Evolutionary conservation across 1,140 invertebrate genomes (phyloP), one percentile per base, ranked within the genome.

Genomic region (Hydropsyche tenuis): DNA sequence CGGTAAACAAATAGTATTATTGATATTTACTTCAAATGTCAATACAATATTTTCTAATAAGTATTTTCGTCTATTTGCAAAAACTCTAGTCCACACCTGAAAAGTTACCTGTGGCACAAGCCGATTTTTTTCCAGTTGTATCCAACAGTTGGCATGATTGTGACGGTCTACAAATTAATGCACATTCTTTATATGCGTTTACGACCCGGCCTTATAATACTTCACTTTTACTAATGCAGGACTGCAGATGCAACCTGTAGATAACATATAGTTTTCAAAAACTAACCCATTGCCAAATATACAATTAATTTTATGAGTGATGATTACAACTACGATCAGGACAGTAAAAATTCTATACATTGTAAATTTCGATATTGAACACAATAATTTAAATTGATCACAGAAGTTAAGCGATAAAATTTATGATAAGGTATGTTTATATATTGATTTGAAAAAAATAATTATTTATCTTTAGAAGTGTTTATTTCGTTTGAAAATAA

Each of bases 111-210:
- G 48, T 22, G 20, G 20, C n/a, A 53, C 20, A 16, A 53, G 56
- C 65, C 23, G 48, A 27, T 43, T 69, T 74, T 74, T 74, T 73
- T 74, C 20, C 42, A 72, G 43, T 72, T 20, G 48, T 20, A 12
- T 68, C 46, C 69, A 75, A 75, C 74, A 75, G 74, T 75, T 75
- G 74, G 74, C 74, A 75, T 43, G 69, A 72, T 75, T 75, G 69
- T 72, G 74, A 75, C 74, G 74, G 74, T 68, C 74, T 75, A 75
- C 74, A 75, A 75, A 75, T 75, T 75, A 75, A 75, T 75, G 74
- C 63, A 75, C 69, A 75, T 75, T 75, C 74, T 75, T 75, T 75
- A 75, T 63, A 30, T 63, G 30, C 72, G 65, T 72, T 75, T 75
- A 68, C 46, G 30, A 48, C 63, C 37, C 6, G 16, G 2, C 63